phyloP scores from a whole-genome alignment of 2,888 invertebrate genomes.

The Scotopteryx bipunctaria region DNA sequence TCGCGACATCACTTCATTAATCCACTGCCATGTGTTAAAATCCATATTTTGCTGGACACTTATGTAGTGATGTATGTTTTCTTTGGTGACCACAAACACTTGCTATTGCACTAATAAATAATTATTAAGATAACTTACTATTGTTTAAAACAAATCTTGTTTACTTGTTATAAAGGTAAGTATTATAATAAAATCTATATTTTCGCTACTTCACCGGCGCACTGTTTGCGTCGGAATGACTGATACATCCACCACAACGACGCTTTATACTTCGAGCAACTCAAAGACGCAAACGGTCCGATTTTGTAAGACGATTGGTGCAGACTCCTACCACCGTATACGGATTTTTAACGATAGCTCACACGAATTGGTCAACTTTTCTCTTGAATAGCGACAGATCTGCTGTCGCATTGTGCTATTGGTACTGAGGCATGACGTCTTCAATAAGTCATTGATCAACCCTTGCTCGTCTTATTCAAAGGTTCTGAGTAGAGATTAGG shows the following conservation, averaged over 20 bases:
- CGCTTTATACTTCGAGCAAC: conserved; percentile 79
- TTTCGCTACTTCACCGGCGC: conserved; percentile 72
- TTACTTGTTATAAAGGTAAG: conserved; percentile 59
- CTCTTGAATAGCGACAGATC: conserved; percentile 31
- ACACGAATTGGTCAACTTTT: conserved; percentile 35
- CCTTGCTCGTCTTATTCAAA: conserved; percentile 67
- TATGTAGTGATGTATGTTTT: too few species aligned
- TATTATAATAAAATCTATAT: conserved; percentile 44
- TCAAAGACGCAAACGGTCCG: conserved; percentile 74
- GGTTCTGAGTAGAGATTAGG: conserved; percentile 70
- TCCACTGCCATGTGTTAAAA: too few species aligned
- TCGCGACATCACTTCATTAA: too few species aligned
- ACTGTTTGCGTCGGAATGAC: conserved; percentile 78
- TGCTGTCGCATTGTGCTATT: conserved; percentile 36
- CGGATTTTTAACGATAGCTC: conserved; percentile 30
- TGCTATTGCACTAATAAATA: conserved; percentile 30
- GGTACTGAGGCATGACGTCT: conserved; percentile 70
- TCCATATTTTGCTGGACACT: too few species aligned
- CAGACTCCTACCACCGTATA: conserved; percentile 66
- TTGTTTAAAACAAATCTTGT: conserved; percentile 57
- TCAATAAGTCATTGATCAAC: conserved; percentile 72
- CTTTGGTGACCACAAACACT: conserved; percentile 23
- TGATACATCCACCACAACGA: conserved; percentile 68
- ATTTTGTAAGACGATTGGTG: conserved; percentile 78
- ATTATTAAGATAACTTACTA: conserved; percentile 62